Base-by-base conservation (phyloP, 2,113 vertebrate species). In the Clarias macrocephalus region DNA sequence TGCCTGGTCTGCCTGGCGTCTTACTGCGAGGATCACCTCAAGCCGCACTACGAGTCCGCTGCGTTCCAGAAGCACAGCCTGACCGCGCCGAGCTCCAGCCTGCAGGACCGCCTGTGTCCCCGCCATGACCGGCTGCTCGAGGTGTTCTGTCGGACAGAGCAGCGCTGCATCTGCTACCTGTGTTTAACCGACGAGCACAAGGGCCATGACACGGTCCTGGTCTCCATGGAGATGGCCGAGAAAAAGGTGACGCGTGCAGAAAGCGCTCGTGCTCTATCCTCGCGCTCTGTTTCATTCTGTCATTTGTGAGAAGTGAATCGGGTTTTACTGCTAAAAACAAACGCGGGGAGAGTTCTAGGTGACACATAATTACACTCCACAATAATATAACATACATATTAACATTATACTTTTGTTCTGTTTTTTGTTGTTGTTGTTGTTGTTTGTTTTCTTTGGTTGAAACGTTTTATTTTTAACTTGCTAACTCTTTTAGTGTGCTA, bases 1-100 rank as follows among this genome's bases (percentile, higher is more conserved):
- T 99, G 98, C 84, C 93, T 99, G 91, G 96, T 97, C 63, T 99
- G 98, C 89, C 93, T 99, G 94, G 97, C 97, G 72, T 99, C 97
- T 21, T 99, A 98, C 94, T 99, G 98, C 8, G 97, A 98, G 28
- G 89, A 95, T 57, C 98, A 99, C 94, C 93, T 99, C 66, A 96
- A 96, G 91, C 97, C 97, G n/a, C 98, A 99, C 86, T 96, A 97
- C 93, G 96, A 98, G 79, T 97, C 97, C 0, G 94, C 96, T 0
- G 97, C 97, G 0, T 98, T 99, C 91, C 96, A 97, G 33, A 97
- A 98, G 86, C 98, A 99, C 94, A 96, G 95, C 91, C 95, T 99
- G 57, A 95, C 97, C 1, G 93, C 95, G 48, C 93, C 95, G 60
- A 90, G 91, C 62, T 90, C 85, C 72, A 92, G 86, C 1, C 92